Base-by-base conservation (phyloP, 2,797 vertebrate species). In the Coranthus polyacanthus region DNA sequence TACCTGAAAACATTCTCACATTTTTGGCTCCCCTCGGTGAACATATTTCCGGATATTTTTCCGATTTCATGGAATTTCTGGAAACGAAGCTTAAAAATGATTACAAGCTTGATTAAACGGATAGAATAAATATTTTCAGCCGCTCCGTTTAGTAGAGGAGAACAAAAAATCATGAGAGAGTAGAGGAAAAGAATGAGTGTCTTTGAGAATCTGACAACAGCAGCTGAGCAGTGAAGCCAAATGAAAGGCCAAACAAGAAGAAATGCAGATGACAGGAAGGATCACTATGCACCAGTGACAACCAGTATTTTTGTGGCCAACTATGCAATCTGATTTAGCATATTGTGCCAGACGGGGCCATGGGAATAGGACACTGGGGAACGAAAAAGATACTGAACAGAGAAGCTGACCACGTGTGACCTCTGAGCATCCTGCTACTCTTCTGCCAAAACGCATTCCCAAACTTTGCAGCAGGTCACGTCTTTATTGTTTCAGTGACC, bases 211-310 rank as follows among this genome's bases (percentile, higher is more conserved):
- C 12, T 66, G n/a, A n/a, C n/a, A 70, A 38, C 68, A 73, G 52
- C 72, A 77, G 61, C 69, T 72, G 18, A 62, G n/a, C 49, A 21
- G 10, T 20, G 49, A 79, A 77, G 68, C 82, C 71, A 84, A 80
- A 34, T 15, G 6, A 80, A 73, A 24, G 2, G 74, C 79, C 79
- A 87, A 90, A 86, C 74, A 73, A 72, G 34, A 67, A 68, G 56
- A 78, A 64, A 76, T 55, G 56, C 56, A 75, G 76, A 74, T 78
- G 68, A 79, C 67, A 67, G 72, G 42, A 69, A 16, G 49, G 57
- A 75, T 59, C 26, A 47, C 51, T 18, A 17, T 20, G 42, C 26
- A 60, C 41, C 2, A 6, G 71, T 53, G 75, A 74, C 64, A 83
- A 76, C 68, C 37, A 12, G 53, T 70, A 64, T 50, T 87, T 84